Evolutionary conservation across 2,113 vertebrate species (phyloP).

Genomic region (Apistogramma diplotaenia): DNA sequence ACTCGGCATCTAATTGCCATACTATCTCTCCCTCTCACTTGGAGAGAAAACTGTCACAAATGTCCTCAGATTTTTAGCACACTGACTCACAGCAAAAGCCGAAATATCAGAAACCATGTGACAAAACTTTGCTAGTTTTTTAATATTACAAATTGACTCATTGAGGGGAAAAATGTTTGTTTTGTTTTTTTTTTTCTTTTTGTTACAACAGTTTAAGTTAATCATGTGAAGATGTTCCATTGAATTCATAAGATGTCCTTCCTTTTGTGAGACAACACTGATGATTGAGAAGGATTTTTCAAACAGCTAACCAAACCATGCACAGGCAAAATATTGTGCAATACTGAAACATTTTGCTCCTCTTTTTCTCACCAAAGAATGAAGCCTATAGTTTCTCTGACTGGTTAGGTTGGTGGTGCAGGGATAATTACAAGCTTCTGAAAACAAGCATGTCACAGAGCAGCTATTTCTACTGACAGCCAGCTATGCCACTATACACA

Average conservation of each 20-base stretch:
- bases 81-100: background rate
- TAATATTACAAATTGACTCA: background rate
- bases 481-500: conserved; percentile 38
- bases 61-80: background rate
- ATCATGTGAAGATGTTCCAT: background rate
- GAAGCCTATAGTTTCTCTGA: background rate
- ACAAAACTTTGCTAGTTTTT: background rate
- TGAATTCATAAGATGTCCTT: background rate
- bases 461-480: conserved; percentile 54
- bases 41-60: conserved; percentile 29
- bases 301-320: background rate
- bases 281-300: background rate
- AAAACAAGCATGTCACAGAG: conserved; percentile 46
- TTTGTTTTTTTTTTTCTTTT: no score
- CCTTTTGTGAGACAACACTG: background rate
- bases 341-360: background rate
- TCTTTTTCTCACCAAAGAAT: background rate
- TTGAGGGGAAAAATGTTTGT: background rate
- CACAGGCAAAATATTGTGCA: background rate
- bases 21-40: background rate
- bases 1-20: conserved; percentile 40
- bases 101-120: background rate
- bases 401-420: conserved; percentile 24
- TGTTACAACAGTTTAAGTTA: background rate
- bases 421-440: conserved; percentile 44